Evolutionary conservation across 2,113 vertebrate genomes (phyloP).

Genomic region (Saguinus imperator): DNA sequence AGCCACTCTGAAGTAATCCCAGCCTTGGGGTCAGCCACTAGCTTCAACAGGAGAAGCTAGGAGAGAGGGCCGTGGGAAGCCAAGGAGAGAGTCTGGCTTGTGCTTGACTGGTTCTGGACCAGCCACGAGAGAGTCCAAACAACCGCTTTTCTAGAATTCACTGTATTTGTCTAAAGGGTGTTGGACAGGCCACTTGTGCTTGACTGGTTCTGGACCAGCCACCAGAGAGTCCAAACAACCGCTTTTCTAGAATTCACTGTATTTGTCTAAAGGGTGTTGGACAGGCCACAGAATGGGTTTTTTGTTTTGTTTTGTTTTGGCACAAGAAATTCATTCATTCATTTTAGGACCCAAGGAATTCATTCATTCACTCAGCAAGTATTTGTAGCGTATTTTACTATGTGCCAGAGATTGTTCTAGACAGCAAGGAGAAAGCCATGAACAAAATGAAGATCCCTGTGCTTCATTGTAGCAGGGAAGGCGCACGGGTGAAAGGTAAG

Average conservation of each 20-base stretch:
- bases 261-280: not conserved
- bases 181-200: not conserved
- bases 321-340: not conserved
- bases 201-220: not conserved
- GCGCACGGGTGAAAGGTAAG: not conserved
- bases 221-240: no score
- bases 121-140: not conserved
- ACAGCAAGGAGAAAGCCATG: not conserved
- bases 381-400: not conserved
- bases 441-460: not conserved
- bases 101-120: not conserved
- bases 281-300: not conserved
- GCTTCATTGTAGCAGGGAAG: not conserved
- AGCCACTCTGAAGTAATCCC: not conserved
- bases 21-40: not conserved
- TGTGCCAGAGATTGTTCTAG: not conserved
- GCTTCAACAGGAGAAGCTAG: not conserved
- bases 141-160: not conserved
- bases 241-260: not conserved
- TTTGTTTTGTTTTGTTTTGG: not conserved
- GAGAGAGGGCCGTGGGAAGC: not conserved
- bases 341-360: not conserved
- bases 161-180: not conserved
- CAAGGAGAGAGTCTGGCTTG: not conserved
- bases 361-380: not conserved